Percentiles rank a stretch among this genome's conserved stretches.
Conservation (phyloP, 2,113 vertebrate genomes). For the Trematocara marginatum region DNA sequence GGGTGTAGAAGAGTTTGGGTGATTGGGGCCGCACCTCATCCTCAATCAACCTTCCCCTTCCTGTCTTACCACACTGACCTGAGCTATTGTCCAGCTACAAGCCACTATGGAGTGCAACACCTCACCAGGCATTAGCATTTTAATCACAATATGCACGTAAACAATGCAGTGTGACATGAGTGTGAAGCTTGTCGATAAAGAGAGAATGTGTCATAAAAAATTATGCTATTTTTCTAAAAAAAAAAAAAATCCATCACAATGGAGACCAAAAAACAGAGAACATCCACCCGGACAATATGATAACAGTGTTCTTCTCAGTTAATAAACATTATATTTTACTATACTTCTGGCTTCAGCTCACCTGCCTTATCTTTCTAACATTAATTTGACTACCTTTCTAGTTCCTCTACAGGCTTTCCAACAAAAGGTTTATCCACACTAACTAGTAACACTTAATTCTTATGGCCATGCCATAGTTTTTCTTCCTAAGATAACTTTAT, state of each 20-base stretch:
- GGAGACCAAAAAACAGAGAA: not conserved
- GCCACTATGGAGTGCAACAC: slow-evolving; percentile 42
- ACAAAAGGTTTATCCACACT: not conserved
- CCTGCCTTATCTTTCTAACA: not conserved
- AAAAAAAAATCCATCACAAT: not conserved
- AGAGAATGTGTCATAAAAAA: not conserved
- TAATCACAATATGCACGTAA: slow-evolving; percentile 50
- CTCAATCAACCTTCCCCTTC: slow-evolving; percentile 31
- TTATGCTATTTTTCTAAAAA: not conserved
- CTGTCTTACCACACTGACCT: slow-evolving; percentile 48
- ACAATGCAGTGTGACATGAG: not conserved
- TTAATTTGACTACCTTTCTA: not conserved
- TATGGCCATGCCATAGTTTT: not conserved
- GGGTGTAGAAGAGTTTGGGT: not conserved
- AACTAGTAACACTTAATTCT: not conserved
- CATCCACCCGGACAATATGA: not conserved
- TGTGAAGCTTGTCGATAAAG: slow-evolving; percentile 2
- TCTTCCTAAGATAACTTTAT: not conserved
- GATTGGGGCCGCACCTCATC: slow-evolving; percentile 17
- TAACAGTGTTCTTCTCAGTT: not conserved
- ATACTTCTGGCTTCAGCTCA: not conserved
- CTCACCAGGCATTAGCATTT: slow-evolving; percentile 57
- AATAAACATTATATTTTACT: not conserved
- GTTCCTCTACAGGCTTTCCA: not conserved
- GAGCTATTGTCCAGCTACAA: slow-evolving; percentile 62